These are phyloP conservation scores for Aricia agestis DNA, from an alignment of 1,140 invertebrate species.

Conservation along the genomic window DNA sequence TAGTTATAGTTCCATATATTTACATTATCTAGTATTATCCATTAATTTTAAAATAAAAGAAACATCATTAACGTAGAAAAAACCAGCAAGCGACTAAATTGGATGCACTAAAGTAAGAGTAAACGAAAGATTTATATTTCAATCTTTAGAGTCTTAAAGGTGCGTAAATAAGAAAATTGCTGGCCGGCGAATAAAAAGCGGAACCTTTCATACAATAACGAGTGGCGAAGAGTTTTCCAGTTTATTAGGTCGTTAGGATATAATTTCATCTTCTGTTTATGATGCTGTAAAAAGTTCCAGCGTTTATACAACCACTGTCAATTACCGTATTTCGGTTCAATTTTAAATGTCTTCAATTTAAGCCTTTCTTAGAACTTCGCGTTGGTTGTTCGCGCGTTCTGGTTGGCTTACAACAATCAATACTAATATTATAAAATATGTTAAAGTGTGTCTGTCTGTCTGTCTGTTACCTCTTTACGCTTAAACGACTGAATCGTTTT, in stretches of 20 bases:
- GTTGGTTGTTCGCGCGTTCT: no score
- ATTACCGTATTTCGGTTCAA: slow-evolving; percentile 38
- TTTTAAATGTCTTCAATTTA: slow-evolving; percentile 2
- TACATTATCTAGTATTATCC: no score
- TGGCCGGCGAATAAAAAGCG: slow-evolving; percentile 7
- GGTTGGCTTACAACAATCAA: no score
- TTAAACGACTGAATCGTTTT: no score
- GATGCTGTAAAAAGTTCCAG: slow-evolving; percentile 59
- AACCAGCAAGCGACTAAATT: background rate
- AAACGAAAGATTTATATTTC: background rate
- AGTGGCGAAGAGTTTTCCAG: slow-evolving; percentile 54
- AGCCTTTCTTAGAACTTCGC: background rate
- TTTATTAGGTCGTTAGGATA: slow-evolving; percentile 69
- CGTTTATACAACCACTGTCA: slow-evolving; percentile 63
- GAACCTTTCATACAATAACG: slow-evolving; percentile 44
- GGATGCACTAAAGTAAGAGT: background rate
- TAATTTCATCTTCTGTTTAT: slow-evolving; percentile 71
- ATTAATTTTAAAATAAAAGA: no score
- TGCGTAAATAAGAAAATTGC: slow-evolving; percentile 13
- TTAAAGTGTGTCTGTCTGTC: no score
- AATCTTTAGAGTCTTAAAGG: background rate
- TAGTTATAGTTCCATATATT: no score
- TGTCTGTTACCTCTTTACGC: no score
- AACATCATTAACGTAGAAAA: no score
- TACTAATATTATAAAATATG: no score